phyloP scores from a whole-genome alignment of 2,113 vertebrate species.

The Myiopsitta monachus region DNA sequence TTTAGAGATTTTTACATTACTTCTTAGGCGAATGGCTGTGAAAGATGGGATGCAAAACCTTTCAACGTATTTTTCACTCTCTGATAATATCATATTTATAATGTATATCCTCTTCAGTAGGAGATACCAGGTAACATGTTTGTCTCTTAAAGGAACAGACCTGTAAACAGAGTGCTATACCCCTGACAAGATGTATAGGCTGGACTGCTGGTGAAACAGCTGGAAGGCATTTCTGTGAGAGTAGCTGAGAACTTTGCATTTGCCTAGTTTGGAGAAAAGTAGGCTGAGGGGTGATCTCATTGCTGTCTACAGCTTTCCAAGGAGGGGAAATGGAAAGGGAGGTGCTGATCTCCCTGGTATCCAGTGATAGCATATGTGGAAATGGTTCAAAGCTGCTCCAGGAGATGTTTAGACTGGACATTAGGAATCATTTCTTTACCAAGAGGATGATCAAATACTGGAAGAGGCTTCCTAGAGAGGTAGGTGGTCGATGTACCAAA shows the following conservation, averaged over 20 bases:
- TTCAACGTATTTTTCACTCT: background rate
- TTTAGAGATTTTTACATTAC: background rate
- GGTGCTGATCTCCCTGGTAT: background rate
- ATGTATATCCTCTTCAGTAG: background rate
- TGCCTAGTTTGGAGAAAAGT: background rate
- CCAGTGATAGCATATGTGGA: accelerated
- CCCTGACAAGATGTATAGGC: background rate
- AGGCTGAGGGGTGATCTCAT: background rate
- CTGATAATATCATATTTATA: background rate
- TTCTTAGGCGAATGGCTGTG: background rate
- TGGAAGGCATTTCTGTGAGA: background rate
- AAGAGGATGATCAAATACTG: background rate
- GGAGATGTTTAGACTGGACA: background rate
- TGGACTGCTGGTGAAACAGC: background rate
- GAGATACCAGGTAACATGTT: background rate
- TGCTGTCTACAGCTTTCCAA: background rate
- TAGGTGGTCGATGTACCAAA: accelerated
- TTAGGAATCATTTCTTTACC: background rate
- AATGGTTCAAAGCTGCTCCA: background rate
- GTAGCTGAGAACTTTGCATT: background rate
- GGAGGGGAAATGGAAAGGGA: background rate
- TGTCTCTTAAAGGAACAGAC: background rate
- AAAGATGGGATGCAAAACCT: background rate
- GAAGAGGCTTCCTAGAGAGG: background rate
- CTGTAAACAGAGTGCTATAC: background rate